Conservation (phyloP, 2,888 invertebrate genomes). For the Byasa hedistus region DNA sequence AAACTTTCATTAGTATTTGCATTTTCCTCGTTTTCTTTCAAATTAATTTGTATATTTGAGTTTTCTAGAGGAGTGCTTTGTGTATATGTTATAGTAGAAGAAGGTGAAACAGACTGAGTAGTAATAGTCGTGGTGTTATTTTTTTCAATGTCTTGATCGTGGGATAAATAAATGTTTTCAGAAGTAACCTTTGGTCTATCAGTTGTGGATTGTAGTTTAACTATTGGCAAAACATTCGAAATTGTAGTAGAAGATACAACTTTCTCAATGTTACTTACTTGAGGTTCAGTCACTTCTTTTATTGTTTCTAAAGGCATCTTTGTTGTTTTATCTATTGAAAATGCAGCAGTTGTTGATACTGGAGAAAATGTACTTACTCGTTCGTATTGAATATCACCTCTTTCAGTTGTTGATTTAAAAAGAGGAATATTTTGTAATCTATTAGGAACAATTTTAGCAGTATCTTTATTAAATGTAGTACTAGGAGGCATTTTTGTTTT, state of each 20-base stretch:
- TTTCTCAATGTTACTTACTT: conserved; percentile 40
- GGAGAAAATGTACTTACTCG: conserved; percentile 63
- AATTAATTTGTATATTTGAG: conserved; percentile 32
- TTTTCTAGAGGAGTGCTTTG: conserved; percentile 50
- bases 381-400: conserved; percentile 47
- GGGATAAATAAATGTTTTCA: conserved; percentile 40
- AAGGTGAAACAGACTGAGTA: conserved; percentile 70
- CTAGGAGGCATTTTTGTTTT: conserved; percentile 1
- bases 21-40: conserved; percentile 32
- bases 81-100: conserved; percentile 60
- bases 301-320: conserved; percentile 38
- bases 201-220: conserved; percentile 26
- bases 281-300: conserved; percentile 36
- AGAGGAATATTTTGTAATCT: conserved; percentile 36
- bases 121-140: conserved; percentile 64
- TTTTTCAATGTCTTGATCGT: conserved; percentile 49
- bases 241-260: conserved; percentile 37
- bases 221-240: conserved; percentile 33
- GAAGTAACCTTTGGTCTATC: conserved; percentile 22
- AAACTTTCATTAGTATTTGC: conserved; percentile 31
- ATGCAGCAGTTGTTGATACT: conserved; percentile 53
- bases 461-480: conserved; percentile 1
- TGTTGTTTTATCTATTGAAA: conserved; percentile 53
- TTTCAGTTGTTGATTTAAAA: conserved; percentile 44
- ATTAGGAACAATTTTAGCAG: conserved; percentile 13